Evolutionary conservation across 2,113 vertebrate genomes (phyloP).

Genomic region (Carlito syrichta): DNA sequence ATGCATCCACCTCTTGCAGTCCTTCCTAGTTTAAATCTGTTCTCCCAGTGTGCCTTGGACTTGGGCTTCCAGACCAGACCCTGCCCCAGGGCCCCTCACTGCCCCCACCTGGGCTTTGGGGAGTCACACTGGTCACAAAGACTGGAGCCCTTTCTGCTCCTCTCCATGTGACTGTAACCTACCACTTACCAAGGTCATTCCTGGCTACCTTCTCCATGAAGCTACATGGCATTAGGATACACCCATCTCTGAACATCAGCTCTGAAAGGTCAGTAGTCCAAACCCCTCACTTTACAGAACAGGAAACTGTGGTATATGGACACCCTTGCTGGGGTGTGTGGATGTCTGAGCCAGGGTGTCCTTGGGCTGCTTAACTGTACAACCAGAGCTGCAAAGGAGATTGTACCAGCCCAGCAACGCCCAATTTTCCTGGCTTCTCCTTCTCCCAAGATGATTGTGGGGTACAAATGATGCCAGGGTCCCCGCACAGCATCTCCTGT

Average conservation of each 20-base stretch:
- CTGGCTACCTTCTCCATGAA: background rate
- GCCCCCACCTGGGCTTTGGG: background rate
- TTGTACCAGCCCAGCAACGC: background rate
- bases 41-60: background rate
- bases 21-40: background rate
- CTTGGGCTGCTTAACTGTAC: background rate
- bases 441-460: background rate
- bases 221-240: background rate
- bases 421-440: background rate
- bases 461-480: background rate
- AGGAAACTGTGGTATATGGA: background rate
- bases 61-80: background rate
- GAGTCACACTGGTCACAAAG: background rate
- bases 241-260: background rate
- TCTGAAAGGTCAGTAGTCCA: background rate
- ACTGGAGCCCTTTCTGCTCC: background rate
- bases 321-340: background rate
- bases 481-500: background rate
- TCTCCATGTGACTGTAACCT: background rate
- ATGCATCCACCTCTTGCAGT: fast-evolving
- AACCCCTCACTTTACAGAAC: background rate
- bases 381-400: background rate
- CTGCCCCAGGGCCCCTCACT: background rate
- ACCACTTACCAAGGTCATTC: background rate
- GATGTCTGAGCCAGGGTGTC: background rate